These are phyloP conservation scores for Lasioglossum zephyrum DNA, from an alignment of 2,888 invertebrate species.

Conservation along the genomic window DNA sequence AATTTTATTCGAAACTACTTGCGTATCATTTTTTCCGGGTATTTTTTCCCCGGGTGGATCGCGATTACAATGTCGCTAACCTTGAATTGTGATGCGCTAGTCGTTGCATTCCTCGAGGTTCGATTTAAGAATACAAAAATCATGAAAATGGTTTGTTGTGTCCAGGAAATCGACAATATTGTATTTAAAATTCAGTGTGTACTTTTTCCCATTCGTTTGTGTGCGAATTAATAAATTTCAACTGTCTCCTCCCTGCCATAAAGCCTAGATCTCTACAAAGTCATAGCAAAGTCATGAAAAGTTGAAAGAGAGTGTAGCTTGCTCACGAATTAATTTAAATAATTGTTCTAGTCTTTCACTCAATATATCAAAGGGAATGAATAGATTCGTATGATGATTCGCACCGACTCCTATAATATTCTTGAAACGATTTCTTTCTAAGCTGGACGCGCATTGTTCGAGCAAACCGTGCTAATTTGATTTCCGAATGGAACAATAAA, in stretches of 20 bases:
- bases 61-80: slow-evolving; percentile 44
- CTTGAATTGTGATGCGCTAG: slow-evolving; percentile 36
- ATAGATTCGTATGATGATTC: neutral
- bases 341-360: neutral
- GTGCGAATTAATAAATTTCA: too few species aligned
- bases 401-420: neutral
- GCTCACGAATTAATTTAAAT: neutral
- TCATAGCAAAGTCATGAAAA: neutral
- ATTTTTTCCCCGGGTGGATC: slow-evolving; percentile 8
- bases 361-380: neutral
- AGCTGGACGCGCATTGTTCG: neutral
- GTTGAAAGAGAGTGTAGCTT: neutral
- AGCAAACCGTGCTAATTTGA: neutral
- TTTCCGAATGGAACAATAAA: slow-evolving; percentile 6
- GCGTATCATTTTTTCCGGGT: neutral
- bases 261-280: too few species aligned
- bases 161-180: neutral
- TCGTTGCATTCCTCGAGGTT: slow-evolving; percentile 13
- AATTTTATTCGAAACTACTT: neutral
- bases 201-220: neutral
- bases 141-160: neutral
- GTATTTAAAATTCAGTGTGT: neutral
- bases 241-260: too few species aligned
- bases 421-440: neutral
- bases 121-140: neutral